Base-by-base conservation (phyloP, 2,888 invertebrate species). In the Chrysodeixis includens region DNA sequence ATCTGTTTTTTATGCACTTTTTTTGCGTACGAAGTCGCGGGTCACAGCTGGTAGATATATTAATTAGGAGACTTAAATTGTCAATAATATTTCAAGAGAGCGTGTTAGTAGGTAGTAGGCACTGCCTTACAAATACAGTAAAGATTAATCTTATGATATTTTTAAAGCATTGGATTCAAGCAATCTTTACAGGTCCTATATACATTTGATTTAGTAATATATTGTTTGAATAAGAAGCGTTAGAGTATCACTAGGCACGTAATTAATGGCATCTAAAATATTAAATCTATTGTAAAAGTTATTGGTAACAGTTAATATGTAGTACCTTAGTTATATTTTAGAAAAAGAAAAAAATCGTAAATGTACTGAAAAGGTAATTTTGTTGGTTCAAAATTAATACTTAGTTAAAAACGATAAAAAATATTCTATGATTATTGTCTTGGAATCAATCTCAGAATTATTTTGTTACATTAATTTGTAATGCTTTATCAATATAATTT, bases 261-360 rank as follows among this genome's bases (percentile, higher is more conserved):
- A 53, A 14, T 60, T 32, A 56, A 76, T 71, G 79, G 76, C 77
- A 66, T 69, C 64, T 58, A 55, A 56, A 60, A 62, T 40, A 68
- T 57, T 64, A 56, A 52, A 62, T 65, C 49, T 72, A 62, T 62
- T 63, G 55, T 66, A 53, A 54, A 14, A 6, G 46, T 49, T 75
- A 78, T 44, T 75, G 70, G 67, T 75, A 78, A 74, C 71, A 66
- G 22, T 46, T 52, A 53, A 22, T 62, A 66, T 69, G 61, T 64
- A 69, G 57, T 12, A 26, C 30, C 9, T 1, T 10, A 53, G 18
- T 18, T 18, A 44, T 26, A 12, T 8, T 46, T 18, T 30, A 26
- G 6, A 6, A 26, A 26, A 6, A 26, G 6, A 26, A 26, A n/a
- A 14, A n/a, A n/a, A 5, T n/a, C 40, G 14, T n/a, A 35, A 3